Evolutionary conservation across 2,888 invertebrate species (phyloP), one percentile per base, ranked within the genome.

Genomic region (Apantesis nais): DNA sequence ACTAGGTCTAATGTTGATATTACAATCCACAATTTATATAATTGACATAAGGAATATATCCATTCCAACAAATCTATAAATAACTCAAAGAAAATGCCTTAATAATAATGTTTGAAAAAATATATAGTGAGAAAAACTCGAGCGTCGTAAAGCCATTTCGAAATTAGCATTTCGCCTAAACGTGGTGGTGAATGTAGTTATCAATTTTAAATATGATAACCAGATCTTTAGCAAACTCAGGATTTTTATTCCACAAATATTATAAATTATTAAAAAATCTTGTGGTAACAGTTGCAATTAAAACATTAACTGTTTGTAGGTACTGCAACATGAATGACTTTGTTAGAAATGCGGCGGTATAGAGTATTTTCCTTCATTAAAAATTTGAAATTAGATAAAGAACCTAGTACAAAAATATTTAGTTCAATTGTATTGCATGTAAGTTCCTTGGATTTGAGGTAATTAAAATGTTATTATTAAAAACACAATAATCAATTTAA

Each of bases 131-230:
- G 66, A 67, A 74, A 77, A 75, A 62, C 62, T 63, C 67, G n/a
- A 67, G 71, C 66, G 73, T 68, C 75, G 75, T 80, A 73, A 82
- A 68, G 72, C 68, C 76, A 75, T 81, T 70, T 76, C 71, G 3
- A 72, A 82, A 81, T 81, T 81, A 82, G 80, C 80, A 82, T 80
- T 81, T 78, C 67, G 73, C 61, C 72, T 73, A 70, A 79, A 72
- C 78, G 68, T 78, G 71, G 67, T 80, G 68, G 66, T 71, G 55
- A 71, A 81, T 73, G 78, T 75, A 81, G 76, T 82, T 78, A 80
- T 81, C 78, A 80, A 75, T 82, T 70, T 74, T 31, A 52, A 55
- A 31, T 29, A 39, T 16, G 65, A 29, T 78, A 55, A 12, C 79
- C 72, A 77, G 8, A 11, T 29, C 14, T 22, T 25, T 0, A 5